Evolutionary conservation across 2,113 vertebrate genomes (phyloP).

Genomic region (Sminthopsis crassicaudata): DNA sequence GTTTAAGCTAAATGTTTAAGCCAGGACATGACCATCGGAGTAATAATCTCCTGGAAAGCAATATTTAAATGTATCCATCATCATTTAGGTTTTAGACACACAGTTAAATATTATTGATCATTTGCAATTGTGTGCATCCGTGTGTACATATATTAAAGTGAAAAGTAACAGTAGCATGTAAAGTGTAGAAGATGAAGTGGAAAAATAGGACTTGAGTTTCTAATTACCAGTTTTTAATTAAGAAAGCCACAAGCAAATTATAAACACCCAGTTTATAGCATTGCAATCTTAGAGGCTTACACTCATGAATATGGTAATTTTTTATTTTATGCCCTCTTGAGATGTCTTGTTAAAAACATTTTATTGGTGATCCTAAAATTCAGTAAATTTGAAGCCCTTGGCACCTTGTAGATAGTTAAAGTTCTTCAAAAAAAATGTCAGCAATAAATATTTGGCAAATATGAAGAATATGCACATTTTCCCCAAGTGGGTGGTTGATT

Average conservation of each 20-base stretch:
- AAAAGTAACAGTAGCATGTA: conserved; percentile 82
- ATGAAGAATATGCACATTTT: conserved; percentile 90
- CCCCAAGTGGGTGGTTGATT: conserved; percentile 84
- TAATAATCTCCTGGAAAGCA: conserved; percentile 84
- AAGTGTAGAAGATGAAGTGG: conserved; percentile 80
- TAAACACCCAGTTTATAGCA: conserved; percentile 88
- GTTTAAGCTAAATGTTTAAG: conserved; percentile 81
- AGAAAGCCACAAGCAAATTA: conserved; percentile 89
- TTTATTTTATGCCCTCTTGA: conserved; percentile 90
- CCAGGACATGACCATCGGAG: conserved; percentile 81
- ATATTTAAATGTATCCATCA: conserved; percentile 89
- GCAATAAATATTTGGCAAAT: conserved; percentile 87
- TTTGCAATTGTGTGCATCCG: conserved; percentile 89
- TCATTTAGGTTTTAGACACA: conserved; percentile 87
- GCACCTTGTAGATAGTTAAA: conserved; percentile 87
- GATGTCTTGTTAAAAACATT: conserved; percentile 91
- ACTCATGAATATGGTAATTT: conserved; percentile 92
- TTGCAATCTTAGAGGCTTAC: conserved; percentile 87
- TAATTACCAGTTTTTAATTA: conserved; percentile 90
- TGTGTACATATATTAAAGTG: conserved; percentile 86
- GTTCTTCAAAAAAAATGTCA: conserved; percentile 86
- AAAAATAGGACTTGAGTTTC: conserved; percentile 83
- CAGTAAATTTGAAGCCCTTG: conserved; percentile 88
- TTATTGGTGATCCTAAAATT: conserved; percentile 90
- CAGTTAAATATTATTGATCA: conserved; percentile 90